Percentiles rank a stretch among this genome's conserved stretches.
Evolutionary conservation across 2,113 vertebrate species (phyloP).

Genomic region (Dryoscopus gambensis): DNA sequence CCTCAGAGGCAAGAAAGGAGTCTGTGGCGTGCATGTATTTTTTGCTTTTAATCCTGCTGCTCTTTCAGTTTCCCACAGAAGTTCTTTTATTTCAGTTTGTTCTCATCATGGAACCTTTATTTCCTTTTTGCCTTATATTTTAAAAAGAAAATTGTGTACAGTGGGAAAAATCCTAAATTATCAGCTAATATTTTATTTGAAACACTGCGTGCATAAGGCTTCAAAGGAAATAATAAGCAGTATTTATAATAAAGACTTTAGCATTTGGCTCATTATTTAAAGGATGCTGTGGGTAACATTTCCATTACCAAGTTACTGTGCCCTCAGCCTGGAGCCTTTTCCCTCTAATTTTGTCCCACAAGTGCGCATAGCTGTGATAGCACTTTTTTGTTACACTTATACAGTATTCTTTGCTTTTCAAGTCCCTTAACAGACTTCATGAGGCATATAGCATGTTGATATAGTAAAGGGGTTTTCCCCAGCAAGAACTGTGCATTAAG

Average conservation of each 20-base stretch:
- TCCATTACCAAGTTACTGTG: background rate
- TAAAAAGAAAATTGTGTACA: background rate
- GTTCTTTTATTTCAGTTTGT: slow-evolving; percentile 22
- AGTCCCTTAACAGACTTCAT: background rate
- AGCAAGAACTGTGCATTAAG: background rate
- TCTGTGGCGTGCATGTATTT: background rate
- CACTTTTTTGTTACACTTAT: background rate
- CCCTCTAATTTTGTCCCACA: background rate
- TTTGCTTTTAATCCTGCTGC: slow-evolving; percentile 8
- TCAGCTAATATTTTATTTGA: slow-evolving; percentile 5
- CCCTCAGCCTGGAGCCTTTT: background rate
- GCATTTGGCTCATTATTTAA: background rate
- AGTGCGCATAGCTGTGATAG: background rate
- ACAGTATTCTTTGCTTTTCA: background rate
- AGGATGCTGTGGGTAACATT: background rate
- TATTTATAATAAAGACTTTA: background rate
- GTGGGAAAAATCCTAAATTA: background rate
- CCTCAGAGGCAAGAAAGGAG: slow-evolving; percentile 3
- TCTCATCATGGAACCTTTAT: background rate
- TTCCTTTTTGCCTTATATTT: background rate
- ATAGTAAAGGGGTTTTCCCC: background rate
- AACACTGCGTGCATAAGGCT: background rate
- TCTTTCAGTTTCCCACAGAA: slow-evolving; percentile 7
- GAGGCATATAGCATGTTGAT: background rate
- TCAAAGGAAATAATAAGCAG: slow-evolving; percentile 6